Evolutionary conservation across 2,888 invertebrate species (phyloP), one percentile per base, ranked within the genome.

Genomic region (Polia nebulosa): DNA sequence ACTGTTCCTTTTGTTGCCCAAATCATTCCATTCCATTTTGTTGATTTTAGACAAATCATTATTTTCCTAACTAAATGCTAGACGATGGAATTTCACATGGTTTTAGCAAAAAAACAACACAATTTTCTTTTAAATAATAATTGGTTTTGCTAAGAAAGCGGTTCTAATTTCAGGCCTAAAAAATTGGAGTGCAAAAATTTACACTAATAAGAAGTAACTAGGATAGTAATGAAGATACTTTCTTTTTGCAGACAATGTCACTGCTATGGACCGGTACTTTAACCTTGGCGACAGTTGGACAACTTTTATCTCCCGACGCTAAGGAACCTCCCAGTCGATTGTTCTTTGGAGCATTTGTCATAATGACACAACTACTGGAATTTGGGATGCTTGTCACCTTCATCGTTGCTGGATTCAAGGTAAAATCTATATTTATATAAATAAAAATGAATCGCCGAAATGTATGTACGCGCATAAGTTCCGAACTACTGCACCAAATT

Each of bases 341-440:
- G 15, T 0, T 8, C 1, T 36, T 36, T 6, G 53, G 3, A 13
- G 3, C 11, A 17, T 9, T 17, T 9, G 20, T 22, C 6, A 13
- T 0, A 9, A 0, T 20, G 2, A 1, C 13, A 22, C 76, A 60
- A 34, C 11, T 68, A 8, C 15, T 68, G 15, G 76, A 73, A 39
- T 13, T 60, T 6, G 53, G 20, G 3, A 68, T 73, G 76, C 4
- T 73, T 17, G 0, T 39, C 22, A 69, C 51, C 1, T 76, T 73
- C 13, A 60, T 73, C 3, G 17, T 4, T n/a, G 72, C 72, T 22
- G 76, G 72, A 0, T 3, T 69, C 1, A 72, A 61, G 72, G 68
- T 47, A 47, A 47, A 15, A n/a, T n/a, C 3, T 17, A 39, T 39
- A 8, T 6, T 41, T 2, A n/a, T n/a, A n/a, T n/a, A n/a, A n/a